Evolutionary conservation across 2,113 vertebrate species (phyloP), one percentile per base, ranked within the genome.

Genomic region (Datnioides undecimradiatus): DNA sequence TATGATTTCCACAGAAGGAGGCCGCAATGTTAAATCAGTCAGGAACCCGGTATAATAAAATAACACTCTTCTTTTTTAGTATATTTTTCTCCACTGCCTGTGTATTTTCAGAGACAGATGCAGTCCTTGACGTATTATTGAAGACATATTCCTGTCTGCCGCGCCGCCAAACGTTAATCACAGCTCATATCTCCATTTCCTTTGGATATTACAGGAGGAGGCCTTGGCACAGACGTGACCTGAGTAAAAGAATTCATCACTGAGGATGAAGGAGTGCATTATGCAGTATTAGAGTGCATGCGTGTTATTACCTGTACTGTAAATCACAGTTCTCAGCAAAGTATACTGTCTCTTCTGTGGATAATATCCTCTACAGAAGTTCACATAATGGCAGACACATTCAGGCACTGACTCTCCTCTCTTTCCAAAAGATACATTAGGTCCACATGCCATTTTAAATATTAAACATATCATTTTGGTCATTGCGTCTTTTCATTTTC

Each of bases 151-250:
- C 21, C 62, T 33, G 19, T 63, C 57, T 52, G 17, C 59, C 1
- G 4, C 38, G 14, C 57, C 54, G 59, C 54, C 64, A 69, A 59
- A 80, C 43, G 2, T 51, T 23, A 45, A 71, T 55, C 64, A 54
- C 60, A 41, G 40, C 34, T 79, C 69, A 79, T 64, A 31, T 62
- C 40, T 70, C 52, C 5, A 23, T 77, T 55, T 73, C 17, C 36
- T 31, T 72, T 55, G 40, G 31, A 68, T 54, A 41, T 45, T 46
- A 45, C 49, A 46, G 29, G 36, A 63, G 46, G 36, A 43, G 43
- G 64, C 51, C 60, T 73, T 65, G 76, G 69, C 62, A 58, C 17
- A 41, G 27, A 65, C 1, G 2, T 21, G 31, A 34, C 23, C 76
- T 49, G 2, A 4, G 5, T 51, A 64, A 60, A 16, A 16, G 48